Evolutionary conservation across 2,797 vertebrate genomes (phyloP).

Genomic region (Sebastes diploproa): DNA sequence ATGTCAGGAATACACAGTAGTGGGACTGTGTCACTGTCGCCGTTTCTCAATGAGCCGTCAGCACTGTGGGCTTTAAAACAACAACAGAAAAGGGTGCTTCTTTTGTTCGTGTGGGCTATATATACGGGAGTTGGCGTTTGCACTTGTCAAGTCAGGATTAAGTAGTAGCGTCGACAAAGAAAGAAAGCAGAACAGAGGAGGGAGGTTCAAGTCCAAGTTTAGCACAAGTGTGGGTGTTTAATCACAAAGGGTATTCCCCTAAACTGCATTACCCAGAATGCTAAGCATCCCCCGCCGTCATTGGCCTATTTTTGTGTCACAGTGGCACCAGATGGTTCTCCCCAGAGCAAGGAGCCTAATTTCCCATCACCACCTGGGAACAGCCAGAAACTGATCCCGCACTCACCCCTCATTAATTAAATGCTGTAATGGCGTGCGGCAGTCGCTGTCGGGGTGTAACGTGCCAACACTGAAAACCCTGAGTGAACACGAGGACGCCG

Average conservation of each 20-base stretch:
- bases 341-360: constrained; percentile 51
- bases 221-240: not conserved
- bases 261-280: constrained; percentile 41
- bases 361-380: constrained; percentile 66
- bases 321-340: constrained; percentile 61
- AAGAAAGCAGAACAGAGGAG: constrained; percentile 4
- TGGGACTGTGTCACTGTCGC: constrained; percentile 16
- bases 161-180: constrained; percentile 6
- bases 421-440: constrained; percentile 10
- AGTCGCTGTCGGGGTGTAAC: not conserved
- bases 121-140: constrained; percentile 22
- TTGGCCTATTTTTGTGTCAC: constrained; percentile 29
- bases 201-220: not conserved
- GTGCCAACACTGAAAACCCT: not conserved
- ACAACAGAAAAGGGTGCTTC: not conserved
- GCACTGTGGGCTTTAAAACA: constrained; percentile 25
- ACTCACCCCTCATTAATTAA: constrained; percentile 58
- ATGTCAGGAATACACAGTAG: constrained; percentile 3
- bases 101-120: not conserved
- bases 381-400: constrained; percentile 36
- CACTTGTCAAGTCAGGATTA: constrained; percentile 34
- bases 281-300: not conserved
- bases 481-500: not conserved
- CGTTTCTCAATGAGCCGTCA: constrained; percentile 23
- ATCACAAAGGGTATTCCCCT: constrained; percentile 2